phyloP scores from a whole-genome alignment of 2,888 invertebrate genomes.

The Belgica antarctica region DNA sequence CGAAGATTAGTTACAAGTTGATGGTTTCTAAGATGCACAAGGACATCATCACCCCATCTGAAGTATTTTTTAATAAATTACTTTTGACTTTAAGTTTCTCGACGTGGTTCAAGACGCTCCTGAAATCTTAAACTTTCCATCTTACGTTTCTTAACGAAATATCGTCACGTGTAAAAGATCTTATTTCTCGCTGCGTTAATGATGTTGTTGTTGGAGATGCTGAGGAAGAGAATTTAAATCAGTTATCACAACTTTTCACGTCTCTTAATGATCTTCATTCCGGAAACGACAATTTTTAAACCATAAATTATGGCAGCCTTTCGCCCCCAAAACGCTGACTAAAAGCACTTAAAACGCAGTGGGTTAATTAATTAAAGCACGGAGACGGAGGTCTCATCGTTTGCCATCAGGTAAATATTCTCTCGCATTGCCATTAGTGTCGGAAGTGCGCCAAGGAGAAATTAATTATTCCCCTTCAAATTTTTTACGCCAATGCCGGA shows the following conservation, averaged over 20 bases:
- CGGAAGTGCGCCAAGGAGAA: not conserved
- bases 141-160: no score
- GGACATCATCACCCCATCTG: no score
- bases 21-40: no score
- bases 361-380: conserved; percentile 14
- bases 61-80: no score
- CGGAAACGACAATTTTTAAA: not conserved
- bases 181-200: not conserved
- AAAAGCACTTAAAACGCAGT: not conserved
- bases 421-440: not conserved
- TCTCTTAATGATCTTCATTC: not conserved
- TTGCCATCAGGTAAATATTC: conserved; percentile 17
- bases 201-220: not conserved
- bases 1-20: no score
- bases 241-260: not conserved
- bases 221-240: not conserved
- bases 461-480: not conserved
- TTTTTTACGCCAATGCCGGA: not conserved
- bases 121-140: no score
- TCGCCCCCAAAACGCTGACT: not conserved
- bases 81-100: no score
- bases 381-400: not conserved
- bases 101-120: no score
- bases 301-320: not conserved
- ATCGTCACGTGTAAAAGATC: no score